Evolutionary conservation across 2,888 invertebrate species (phyloP).

Genomic region (Furcula furcula): DNA sequence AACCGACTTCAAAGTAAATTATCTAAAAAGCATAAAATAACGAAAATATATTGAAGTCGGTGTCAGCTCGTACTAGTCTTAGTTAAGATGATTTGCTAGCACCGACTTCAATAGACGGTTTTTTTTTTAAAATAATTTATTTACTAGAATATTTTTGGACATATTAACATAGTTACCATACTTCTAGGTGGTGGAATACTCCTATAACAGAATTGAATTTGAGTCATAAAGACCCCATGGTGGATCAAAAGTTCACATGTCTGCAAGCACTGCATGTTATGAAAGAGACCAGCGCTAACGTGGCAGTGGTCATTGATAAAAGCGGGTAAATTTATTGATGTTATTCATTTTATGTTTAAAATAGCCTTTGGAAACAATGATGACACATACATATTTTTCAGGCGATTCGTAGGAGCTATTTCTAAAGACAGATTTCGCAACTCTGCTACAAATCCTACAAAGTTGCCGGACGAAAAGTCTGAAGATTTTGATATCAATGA

Average conservation of each 20-base stretch:
- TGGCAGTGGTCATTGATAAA: conserved; percentile 45
- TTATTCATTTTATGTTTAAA: no score
- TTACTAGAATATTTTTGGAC: no score
- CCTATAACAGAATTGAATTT: conserved; percentile 65
- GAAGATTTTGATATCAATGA: conserved; percentile 77
- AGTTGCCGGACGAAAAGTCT: conserved; percentile 32
- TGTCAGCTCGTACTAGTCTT: no score
- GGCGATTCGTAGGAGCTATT: conserved; percentile 33
- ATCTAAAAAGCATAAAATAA: no score
- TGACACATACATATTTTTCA: no score
- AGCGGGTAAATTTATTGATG: conserved; percentile 55
- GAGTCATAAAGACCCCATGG: conserved; percentile 35
- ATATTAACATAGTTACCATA: neutral
- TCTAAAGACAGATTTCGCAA: conserved; percentile 74
- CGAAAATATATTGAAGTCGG: no score
- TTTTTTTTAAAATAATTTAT: neutral
- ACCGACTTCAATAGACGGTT: no score
- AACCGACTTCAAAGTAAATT: no score
- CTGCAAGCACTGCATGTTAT: conserved; percentile 85
- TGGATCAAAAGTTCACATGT: conserved; percentile 79
- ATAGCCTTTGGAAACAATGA: no score
- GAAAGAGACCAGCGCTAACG: conserved; percentile 22
- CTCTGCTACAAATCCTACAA: conserved; percentile 47
- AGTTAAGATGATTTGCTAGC: no score
- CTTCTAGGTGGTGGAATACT: conserved; percentile 36